phyloP scores from a whole-genome alignment of 2,113 vertebrate genomes.

The Paedocypris sp. region DNA sequence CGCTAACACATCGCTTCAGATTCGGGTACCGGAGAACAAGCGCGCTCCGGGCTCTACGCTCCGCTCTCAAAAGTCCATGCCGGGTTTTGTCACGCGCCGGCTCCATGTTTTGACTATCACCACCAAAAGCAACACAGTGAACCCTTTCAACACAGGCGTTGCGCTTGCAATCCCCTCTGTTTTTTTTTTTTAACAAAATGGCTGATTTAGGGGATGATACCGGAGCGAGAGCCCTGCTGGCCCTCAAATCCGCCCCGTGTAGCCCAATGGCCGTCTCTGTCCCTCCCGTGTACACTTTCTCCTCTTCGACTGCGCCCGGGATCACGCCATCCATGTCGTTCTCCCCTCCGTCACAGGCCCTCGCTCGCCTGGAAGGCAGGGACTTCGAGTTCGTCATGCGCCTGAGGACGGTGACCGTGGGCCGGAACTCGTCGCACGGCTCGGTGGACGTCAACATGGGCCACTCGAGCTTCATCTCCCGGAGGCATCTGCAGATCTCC shows the following conservation, averaged over 20 bases:
- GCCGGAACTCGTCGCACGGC: conserved; percentile 92
- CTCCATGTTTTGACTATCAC: conserved; percentile 63
- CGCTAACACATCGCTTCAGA: too few relatives aligned
- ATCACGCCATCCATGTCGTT: conserved; percentile 48
- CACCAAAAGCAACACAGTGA: conserved; percentile 54
- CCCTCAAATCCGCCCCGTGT: conserved; percentile 78
- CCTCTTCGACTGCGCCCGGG: conserved; percentile 38
- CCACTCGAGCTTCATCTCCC: conserved; percentile 94
- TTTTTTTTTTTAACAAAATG: conserved; percentile 53
- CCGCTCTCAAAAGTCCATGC: conserved; percentile 9
- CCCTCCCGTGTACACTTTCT: conserved; percentile 49
- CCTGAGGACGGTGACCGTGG: conserved; percentile 83
- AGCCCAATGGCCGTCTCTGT: conserved; percentile 69
- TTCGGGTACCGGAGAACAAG: too few relatives aligned
- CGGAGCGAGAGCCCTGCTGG: conserved; percentile 77
- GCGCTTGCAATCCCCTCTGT: conserved; percentile 31
- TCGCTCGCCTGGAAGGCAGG: conserved; percentile 67
- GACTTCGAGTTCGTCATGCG: conserved; percentile 95
- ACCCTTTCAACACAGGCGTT: conserved; percentile 47
- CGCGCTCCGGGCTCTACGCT: conserved; percentile 35
- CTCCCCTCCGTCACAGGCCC: conserved; percentile 51
- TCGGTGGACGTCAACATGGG: conserved; percentile 96
- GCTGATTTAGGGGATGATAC: conserved; percentile 83
- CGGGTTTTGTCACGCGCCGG: conserved; percentile 38
- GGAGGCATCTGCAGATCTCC: conserved; percentile 84